Conservation (phyloP, 2,113 vertebrate species). For the Corvus moneduloides region DNA sequence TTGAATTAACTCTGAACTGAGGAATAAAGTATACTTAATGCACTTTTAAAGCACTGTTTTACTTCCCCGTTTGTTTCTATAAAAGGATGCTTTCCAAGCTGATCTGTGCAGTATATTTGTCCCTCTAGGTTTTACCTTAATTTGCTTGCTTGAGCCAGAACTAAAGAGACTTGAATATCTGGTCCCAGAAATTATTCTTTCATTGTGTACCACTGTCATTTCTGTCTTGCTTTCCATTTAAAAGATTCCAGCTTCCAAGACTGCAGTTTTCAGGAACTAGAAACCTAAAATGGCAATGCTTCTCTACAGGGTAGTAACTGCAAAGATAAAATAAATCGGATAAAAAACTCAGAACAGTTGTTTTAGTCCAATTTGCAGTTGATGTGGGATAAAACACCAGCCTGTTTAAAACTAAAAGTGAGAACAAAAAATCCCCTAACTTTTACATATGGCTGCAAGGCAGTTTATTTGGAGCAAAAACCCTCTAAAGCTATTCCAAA, state of each 20-base stretch:
- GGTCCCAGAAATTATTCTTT: neutral
- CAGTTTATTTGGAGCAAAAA: slow-evolving; percentile 33
- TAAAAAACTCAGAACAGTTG: neutral
- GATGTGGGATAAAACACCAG: slow-evolving; percentile 3
- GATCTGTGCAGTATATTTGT: slow-evolving; percentile 17
- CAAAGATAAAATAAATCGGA: slow-evolving; percentile 31
- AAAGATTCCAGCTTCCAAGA: neutral
- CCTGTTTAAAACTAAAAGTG: neutral
- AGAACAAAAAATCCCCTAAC: neutral
- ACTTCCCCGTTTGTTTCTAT: neutral
- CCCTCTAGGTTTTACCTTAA: slow-evolving; percentile 29
- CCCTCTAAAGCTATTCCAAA: slow-evolving; percentile 46
- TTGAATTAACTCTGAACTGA: slow-evolving; percentile 36
- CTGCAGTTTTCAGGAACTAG: neutral
- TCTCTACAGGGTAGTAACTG: neutral
- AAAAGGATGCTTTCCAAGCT: slow-evolving; percentile 39
- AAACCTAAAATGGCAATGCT: neutral
- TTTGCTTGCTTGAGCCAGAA: slow-evolving; percentile 27
- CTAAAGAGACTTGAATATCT: neutral
- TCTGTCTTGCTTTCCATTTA: slow-evolving; percentile 4
- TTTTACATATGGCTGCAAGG: slow-evolving; percentile 31
- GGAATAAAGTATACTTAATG: slow-evolving; percentile 24
- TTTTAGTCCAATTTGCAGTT: slow-evolving; percentile 22
- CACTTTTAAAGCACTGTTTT: slow-evolving; percentile 24
- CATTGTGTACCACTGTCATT: neutral